These are phyloP conservation scores for Mus pahari DNA, from an alignment of 2,113 vertebrate genomes.

Conservation along the genomic window DNA sequence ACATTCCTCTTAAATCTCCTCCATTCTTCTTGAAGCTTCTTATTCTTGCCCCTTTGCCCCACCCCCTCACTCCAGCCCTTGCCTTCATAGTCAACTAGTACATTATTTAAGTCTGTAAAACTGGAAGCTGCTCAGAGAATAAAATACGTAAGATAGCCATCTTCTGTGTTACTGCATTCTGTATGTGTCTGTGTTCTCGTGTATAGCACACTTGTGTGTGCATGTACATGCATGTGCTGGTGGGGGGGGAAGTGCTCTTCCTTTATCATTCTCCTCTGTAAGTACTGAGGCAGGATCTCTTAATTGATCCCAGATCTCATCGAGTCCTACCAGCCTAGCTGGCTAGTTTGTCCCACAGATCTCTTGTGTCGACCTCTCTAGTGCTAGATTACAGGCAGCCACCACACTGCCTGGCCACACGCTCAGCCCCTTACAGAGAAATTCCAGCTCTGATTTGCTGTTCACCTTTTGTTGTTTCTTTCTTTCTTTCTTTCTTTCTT, in stretches of 20 bases:
- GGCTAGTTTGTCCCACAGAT: background rate
- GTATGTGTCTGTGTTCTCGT: background rate
- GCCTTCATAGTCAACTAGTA: background rate
- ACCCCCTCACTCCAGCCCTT: background rate
- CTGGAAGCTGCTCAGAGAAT: conserved; percentile 7
- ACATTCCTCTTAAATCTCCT: conserved; percentile 35
- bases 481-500: too few species aligned
- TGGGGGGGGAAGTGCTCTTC: background rate
- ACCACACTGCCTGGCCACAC: background rate
- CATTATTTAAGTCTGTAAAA: conserved; percentile 25
- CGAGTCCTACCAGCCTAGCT: background rate
- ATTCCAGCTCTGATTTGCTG: background rate
- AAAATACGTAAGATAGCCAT: background rate
- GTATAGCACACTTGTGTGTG: background rate
- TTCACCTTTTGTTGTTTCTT: background rate
- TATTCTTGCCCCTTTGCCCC: background rate
- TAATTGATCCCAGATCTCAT: background rate
- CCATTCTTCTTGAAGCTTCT: conserved; percentile 54
- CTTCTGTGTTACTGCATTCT: background rate
- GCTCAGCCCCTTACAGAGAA: background rate
- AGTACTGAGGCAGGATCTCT: background rate
- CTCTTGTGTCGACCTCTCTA: background rate
- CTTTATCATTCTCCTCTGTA: background rate
- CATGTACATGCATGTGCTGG: background rate
- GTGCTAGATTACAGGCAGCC: background rate